Conservation (phyloP, 2,888 invertebrate species). For the Gastracanthus pulcherrimus region DNA sequence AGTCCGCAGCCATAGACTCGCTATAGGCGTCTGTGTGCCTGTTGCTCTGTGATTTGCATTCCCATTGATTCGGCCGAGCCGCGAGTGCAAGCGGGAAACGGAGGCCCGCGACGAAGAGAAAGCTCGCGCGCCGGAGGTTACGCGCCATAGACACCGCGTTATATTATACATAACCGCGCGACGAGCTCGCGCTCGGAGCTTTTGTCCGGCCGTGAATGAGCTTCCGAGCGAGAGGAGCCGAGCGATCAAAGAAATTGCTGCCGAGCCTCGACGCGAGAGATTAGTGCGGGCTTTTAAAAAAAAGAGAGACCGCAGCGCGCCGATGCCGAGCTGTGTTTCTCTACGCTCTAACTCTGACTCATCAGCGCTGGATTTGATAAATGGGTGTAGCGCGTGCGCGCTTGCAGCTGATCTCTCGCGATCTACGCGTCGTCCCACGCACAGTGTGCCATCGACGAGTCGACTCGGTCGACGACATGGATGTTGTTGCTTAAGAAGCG, state of each 20-base stretch:
- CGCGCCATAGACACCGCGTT: not conserved
- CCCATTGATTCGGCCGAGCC: conserved; percentile 13
- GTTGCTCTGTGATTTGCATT: no score
- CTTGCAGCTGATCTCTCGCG: not conserved
- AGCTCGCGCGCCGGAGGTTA: not conserved
- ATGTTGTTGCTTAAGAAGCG: no score
- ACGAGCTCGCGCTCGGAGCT: no score
- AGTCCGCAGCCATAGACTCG: no score
- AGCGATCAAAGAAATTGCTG: not conserved
- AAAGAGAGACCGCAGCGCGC: no score
- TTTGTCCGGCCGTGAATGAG: conserved; percentile 34
- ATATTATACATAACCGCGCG: conserved; percentile 13
- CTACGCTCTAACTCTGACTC: no score
- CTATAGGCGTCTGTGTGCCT: no score
- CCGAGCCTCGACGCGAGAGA: no score
- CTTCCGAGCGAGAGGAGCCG: conserved; percentile 16
- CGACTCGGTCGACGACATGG: no score
- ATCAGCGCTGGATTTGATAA: conserved; percentile 22
- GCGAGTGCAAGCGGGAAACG: no score
- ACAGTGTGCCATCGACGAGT: no score
- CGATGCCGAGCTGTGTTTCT: no score
- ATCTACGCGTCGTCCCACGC: not conserved
- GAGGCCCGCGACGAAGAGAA: not conserved
- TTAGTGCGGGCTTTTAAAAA: not conserved
- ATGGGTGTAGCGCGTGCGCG: not conserved